Percentiles rank a stretch among this genome's conserved stretches.
Evolutionary conservation across 2,797 vertebrate genomes (phyloP).

Genomic region (Netta rufina): DNA sequence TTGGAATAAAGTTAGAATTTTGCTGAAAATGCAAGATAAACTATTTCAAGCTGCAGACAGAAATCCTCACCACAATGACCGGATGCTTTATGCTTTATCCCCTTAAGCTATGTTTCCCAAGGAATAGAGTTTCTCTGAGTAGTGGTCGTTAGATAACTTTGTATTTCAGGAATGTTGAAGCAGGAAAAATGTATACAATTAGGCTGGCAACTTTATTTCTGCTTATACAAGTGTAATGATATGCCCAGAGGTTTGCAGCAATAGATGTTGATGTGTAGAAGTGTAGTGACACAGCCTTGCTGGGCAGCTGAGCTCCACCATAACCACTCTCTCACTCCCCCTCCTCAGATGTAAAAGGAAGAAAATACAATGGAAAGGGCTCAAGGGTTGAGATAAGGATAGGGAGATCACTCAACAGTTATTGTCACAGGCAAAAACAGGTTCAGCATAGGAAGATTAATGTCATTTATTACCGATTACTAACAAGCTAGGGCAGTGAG

Average conservation of each 20-base stretch:
- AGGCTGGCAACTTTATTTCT: slow-evolving; percentile 4
- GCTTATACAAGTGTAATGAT: neutral
- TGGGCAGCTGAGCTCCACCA: too few relatives aligned
- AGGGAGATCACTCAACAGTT: too few relatives aligned
- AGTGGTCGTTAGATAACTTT: neutral
- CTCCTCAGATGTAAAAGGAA: too few relatives aligned
- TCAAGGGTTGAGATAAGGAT: too few relatives aligned
- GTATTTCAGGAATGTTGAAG: slow-evolving; percentile 7
- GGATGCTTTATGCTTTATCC: neutral
- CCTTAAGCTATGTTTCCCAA: neutral
- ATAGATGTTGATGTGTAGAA: neutral
- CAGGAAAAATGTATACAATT: neutral
- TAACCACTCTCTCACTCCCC: too few relatives aligned
- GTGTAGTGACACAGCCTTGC: too few relatives aligned
- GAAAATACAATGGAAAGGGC: too few relatives aligned
- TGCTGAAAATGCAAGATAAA: neutral
- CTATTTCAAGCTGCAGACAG: neutral
- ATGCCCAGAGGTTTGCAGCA: neutral
- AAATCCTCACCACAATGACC: neutral
- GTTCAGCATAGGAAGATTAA: too few relatives aligned
- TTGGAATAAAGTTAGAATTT: slow-evolving; percentile 5
- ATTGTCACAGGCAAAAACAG: too few relatives aligned
- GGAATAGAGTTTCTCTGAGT: neutral
- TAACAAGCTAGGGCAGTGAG: too few relatives aligned
- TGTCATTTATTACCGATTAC: too few relatives aligned